Conservation (phyloP, 2,888 invertebrate genomes). For the Sinotaia quadrata region DNA sequence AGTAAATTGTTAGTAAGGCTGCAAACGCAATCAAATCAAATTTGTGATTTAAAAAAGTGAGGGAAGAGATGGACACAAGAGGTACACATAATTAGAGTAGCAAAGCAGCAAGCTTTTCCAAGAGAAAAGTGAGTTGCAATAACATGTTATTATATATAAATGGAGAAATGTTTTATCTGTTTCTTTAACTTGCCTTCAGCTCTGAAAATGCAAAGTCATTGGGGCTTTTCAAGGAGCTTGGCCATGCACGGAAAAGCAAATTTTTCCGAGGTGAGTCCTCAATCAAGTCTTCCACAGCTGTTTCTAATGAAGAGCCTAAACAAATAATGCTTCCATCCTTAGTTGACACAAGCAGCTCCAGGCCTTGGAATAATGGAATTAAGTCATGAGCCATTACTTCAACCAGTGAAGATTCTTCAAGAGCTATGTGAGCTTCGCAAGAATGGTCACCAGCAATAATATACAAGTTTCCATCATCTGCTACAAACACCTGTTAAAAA, state of each 20-base stretch:
- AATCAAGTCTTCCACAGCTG: constrained; percentile 24
- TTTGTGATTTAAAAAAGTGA: not conserved
- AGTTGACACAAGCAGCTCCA: constrained; percentile 64
- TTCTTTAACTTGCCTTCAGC: constrained; percentile 47
- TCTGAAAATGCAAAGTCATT: constrained; percentile 54
- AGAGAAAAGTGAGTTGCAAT: not conserved
- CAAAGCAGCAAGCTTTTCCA: too few relatives aligned
- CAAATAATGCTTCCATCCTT: constrained; percentile 67
- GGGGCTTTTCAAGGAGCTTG: constrained; percentile 47
- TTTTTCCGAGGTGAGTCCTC: constrained; percentile 21
- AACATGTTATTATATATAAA: not conserved
- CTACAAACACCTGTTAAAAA: constrained; percentile 57
- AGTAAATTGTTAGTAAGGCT: too few relatives aligned
- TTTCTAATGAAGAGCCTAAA: constrained; percentile 52
- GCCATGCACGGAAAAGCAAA: constrained; percentile 25
- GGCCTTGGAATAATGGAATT: constrained; percentile 54
- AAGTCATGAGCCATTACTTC: constrained; percentile 63
- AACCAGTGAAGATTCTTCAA: constrained; percentile 66
- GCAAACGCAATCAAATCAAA: too few relatives aligned
- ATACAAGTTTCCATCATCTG: constrained; percentile 63
- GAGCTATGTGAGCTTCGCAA: constrained; percentile 56
- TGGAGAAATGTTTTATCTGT: not conserved
- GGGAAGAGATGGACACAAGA: not conserved
- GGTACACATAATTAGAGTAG: not conserved
- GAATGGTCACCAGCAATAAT: constrained; percentile 60